Evolutionary conservation across 2,797 vertebrate species (phyloP).

Genomic region (Heteromormyrus szaboi): DNA sequence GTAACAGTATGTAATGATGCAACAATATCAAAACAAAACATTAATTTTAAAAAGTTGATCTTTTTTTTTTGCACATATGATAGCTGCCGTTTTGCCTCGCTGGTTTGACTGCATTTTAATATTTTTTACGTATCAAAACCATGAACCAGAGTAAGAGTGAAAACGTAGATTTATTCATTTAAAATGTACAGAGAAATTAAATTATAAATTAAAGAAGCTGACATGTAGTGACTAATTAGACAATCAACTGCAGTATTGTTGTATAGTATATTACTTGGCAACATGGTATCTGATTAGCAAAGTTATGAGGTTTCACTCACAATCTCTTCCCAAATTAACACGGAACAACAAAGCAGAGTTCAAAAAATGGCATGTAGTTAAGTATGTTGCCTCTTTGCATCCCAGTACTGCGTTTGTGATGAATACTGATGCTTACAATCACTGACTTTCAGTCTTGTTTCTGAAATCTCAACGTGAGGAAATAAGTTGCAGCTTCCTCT

Average conservation of each 20-base stretch:
- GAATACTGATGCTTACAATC: background rate
- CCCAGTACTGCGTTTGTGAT: background rate
- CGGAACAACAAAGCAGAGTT: background rate
- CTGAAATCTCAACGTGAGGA: background rate
- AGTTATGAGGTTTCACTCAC: background rate
- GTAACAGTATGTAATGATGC: background rate
- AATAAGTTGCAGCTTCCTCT: background rate
- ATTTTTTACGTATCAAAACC: background rate
- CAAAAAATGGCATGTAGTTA: constrained; percentile 4
- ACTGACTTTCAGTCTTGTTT: background rate
- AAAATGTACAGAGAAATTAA: background rate
- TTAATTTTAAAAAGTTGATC: background rate
- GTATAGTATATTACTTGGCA: background rate
- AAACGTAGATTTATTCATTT: background rate
- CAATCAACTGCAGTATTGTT: background rate
- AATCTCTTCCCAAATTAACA: constrained; percentile 2
- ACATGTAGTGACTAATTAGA: background rate
- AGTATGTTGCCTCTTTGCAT: background rate
- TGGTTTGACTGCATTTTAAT: background rate
- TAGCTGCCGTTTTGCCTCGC: background rate
- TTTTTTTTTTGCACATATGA: background rate
- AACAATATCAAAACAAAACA: background rate
- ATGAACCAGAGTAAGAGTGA: background rate
- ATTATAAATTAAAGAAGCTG: background rate
- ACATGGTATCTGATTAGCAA: background rate